A percentile compares a stretch with the other conserved stretches of the same genome.
Conservation (phyloP, 2,113 vertebrate species). For the Scomber colias region DNA sequence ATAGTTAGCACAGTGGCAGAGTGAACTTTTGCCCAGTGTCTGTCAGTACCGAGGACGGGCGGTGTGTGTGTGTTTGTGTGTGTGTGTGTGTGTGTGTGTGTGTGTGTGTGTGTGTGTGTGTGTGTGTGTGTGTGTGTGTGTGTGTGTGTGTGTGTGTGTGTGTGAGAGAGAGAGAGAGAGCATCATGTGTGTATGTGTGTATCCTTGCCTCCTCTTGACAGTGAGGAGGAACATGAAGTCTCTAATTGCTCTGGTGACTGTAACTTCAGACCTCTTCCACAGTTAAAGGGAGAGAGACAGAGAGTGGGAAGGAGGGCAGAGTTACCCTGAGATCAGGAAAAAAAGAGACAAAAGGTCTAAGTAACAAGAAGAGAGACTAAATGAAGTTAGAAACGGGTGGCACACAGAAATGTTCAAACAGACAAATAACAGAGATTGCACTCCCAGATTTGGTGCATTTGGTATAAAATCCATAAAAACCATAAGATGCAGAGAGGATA, state of each 20-base stretch:
- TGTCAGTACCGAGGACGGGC: constrained; percentile 60
- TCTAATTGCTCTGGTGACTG: constrained; percentile 79
- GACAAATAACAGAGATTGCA: neutral
- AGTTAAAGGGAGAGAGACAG: constrained; percentile 39
- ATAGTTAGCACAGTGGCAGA: constrained; percentile 69
- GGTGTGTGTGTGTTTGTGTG: constrained; percentile 18
- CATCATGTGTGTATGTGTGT: constrained; percentile 36
- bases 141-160: constrained; percentile 26
- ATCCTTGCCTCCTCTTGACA: constrained; percentile 64
- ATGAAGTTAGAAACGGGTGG: constrained; percentile 8
- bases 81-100: constrained; percentile 31
- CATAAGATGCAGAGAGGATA: neutral
- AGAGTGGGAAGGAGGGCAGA: constrained; percentile 43
- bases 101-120: constrained; percentile 39
- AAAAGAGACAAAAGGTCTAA: constrained; percentile 52
- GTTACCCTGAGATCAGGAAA: constrained; percentile 27
- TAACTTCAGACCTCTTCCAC: constrained; percentile 69
- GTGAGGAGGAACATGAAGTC: constrained; percentile 74
- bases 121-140: constrained; percentile 8
- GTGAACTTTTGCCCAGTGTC: constrained; percentile 78
- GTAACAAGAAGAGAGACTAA: constrained; percentile 39
- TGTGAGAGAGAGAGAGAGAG: no score
- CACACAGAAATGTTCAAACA: neutral
- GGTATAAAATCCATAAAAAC: neutral
- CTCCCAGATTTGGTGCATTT: no score